Evolutionary conservation across 2,113 vertebrate genomes (phyloP), one percentile per base, ranked within the genome.

Genomic region (Petroica traversi): DNA sequence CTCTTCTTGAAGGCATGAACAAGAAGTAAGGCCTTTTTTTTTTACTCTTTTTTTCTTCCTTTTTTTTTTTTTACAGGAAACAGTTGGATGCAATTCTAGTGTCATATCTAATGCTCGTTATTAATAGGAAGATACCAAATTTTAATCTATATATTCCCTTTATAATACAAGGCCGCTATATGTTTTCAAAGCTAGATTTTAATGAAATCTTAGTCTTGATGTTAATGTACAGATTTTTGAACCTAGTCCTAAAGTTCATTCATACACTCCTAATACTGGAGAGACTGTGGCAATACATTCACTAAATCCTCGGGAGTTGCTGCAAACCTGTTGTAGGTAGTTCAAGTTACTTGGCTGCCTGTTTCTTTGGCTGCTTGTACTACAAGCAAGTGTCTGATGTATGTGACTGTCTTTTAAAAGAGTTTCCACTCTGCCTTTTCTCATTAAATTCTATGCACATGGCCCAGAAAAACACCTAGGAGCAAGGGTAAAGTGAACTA

Each of bases 1-100:
- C 99, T 69, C 97, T 99, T 73, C 98, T 99, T 58, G 99, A 99
- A 85, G 99, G 98, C 90, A 98, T 99, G 98, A 98, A 98, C 92
- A 98, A 97, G 93, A 97, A 96, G 99, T 99, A 96, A 98, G 99
- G 23, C 52, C n/a, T n/a, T 25, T 98, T 87, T 84, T 84, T 45
- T n/a, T 31, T 14, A 19, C 12, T 40, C 13, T 54, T 11, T 33
- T 58, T 43, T 38, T 84, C 12, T 26, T 86, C 3, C 14, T 31
- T 57, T 63, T 3, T 48, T 34, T 61, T 90, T 66, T 48, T 73
- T 3, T 33, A 40, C 0, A 26, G 34, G 18, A 76, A 73, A 51
- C 14, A 67, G 14, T 45, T 58, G 26, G 31, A 55, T 75, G 18
- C 19, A 79, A 49, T 63, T 88, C 4, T 61, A 29, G 28, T 83